Conservation (phyloP, 2,888 invertebrate species). For the Agapetus fuscipes region DNA sequence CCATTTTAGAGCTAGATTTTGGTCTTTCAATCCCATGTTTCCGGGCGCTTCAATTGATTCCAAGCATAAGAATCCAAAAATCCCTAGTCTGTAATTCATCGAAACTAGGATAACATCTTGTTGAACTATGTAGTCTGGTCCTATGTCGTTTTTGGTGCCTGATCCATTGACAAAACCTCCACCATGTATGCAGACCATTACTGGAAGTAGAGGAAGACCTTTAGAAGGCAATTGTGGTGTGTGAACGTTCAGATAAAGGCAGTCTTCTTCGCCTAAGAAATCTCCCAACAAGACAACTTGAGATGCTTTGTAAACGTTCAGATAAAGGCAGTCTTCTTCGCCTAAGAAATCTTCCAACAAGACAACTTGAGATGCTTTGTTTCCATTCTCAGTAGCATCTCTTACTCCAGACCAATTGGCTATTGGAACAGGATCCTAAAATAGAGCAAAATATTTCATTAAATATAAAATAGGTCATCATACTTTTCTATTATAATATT, state of each 20-base stretch:
- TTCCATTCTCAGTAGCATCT: slow-evolving; percentile 37
- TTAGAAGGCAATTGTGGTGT: slow-evolving; percentile 28
- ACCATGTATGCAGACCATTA: slow-evolving; percentile 42
- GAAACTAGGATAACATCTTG: slow-evolving; percentile 39
- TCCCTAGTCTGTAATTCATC: slow-evolving; percentile 41
- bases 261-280: slow-evolving; percentile 35
- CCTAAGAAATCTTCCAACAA: slow-evolving; percentile 24
- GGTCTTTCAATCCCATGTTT: slow-evolving; percentile 41
- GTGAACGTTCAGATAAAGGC: slow-evolving; percentile 38
- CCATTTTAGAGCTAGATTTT: slow-evolving; percentile 39
- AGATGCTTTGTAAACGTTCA: slow-evolving; percentile 30
- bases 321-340: slow-evolving; percentile 39
- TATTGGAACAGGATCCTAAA: slow-evolving; percentile 32
- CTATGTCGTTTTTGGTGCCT: slow-evolving; percentile 33
- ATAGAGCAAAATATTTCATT: slow-evolving; percentile 12
- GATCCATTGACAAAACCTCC: slow-evolving; percentile 41
- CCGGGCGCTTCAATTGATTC: slow-evolving; percentile 37
- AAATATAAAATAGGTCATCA: neutral
- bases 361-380: slow-evolving; percentile 26
- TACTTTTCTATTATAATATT: no score
- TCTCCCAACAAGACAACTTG: slow-evolving; percentile 24
- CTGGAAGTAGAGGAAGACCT: slow-evolving; percentile 29
- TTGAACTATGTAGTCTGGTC: slow-evolving; percentile 38
- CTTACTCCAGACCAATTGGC: slow-evolving; percentile 35
- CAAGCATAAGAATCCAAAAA: slow-evolving; percentile 39